Percentiles rank a stretch among this genome's conserved stretches.
Conservation (phyloP, 2,888 invertebrate species). For the Abscondita cerata region DNA sequence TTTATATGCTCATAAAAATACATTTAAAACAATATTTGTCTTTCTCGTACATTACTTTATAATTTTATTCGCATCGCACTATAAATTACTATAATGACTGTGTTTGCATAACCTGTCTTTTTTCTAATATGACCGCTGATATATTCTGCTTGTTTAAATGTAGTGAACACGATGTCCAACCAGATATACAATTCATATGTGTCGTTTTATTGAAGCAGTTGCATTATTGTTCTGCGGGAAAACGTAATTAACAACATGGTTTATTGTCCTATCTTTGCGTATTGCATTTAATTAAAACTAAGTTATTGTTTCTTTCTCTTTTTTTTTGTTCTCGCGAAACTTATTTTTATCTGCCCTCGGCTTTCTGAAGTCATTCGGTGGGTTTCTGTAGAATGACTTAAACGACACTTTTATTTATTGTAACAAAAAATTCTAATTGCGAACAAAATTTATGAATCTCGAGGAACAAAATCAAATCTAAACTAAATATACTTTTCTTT, state of each 20-base stretch:
- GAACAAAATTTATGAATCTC: no score
- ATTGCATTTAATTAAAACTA: constrained; percentile 9
- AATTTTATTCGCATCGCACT: constrained; percentile 49
- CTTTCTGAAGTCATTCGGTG: no score
- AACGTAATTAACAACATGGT: constrained; percentile 8
- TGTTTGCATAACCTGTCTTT: constrained; percentile 48
- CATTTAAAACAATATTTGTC: constrained; percentile 55
- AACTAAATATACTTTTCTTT: no score
- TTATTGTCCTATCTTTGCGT: constrained; percentile 5
- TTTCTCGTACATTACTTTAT: constrained; percentile 49
- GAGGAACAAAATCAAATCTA: no score
- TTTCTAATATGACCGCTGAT: constrained; percentile 37
- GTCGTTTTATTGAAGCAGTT: constrained; percentile 9
- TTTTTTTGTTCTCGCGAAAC: no score
- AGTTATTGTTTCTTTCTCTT: neutral
- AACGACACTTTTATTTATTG: no score
- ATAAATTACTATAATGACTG: constrained; percentile 52
- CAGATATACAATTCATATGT: constrained; percentile 12
- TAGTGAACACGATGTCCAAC: constrained; percentile 12
- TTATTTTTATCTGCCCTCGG: no score
- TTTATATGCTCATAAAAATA: constrained; percentile 50
- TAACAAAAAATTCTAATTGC: no score
- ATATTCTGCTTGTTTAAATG: constrained; percentile 7
- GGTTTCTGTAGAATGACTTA: no score
- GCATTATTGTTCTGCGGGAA: constrained; percentile 14